Percentiles rank a stretch among this genome's conserved stretches.
These are phyloP conservation scores for Graptemys geographica DNA, from an alignment of 2,797 vertebrate genomes.

Conservation along the genomic window DNA sequence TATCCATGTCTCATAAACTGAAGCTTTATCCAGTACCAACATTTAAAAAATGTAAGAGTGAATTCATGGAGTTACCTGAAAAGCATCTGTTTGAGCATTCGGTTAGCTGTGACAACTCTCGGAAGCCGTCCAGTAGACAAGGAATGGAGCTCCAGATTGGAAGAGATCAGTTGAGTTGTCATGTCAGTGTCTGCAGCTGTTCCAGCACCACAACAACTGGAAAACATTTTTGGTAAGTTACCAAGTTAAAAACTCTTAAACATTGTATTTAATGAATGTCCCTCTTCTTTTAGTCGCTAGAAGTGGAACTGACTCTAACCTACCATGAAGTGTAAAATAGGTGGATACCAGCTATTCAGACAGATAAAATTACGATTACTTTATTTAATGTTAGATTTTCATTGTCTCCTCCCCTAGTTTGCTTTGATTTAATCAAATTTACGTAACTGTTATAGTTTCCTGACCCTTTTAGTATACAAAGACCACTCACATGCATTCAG, in stretches of 20 bases:
- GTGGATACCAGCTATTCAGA: background rate
- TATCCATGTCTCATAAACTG: background rate
- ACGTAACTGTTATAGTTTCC: background rate
- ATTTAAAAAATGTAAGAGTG: background rate
- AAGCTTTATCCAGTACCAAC: rapidly evolving
- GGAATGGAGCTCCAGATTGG: constrained; percentile 95
- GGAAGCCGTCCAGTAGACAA: constrained; percentile 94
- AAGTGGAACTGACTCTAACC: background rate
- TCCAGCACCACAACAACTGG: constrained; percentile 95
- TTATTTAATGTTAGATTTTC: background rate
- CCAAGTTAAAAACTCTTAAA: background rate
- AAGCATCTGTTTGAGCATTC: constrained; percentile 99
- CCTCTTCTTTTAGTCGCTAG: background rate
- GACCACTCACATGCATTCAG: background rate
- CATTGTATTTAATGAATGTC: background rate
- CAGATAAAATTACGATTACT: background rate
- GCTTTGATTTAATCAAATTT: background rate
- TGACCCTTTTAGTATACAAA: background rate
- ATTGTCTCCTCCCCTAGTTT: background rate
- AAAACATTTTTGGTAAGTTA: background rate
- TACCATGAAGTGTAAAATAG: background rate
- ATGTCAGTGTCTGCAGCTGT: constrained; percentile 99
- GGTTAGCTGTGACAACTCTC: constrained; percentile 93
- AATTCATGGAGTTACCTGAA: constrained; percentile 86
- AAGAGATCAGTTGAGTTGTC: constrained; percentile 98